Evolutionary conservation across 2,797 vertebrate species (phyloP).

Genomic region (Eulemur coronatus): DNA sequence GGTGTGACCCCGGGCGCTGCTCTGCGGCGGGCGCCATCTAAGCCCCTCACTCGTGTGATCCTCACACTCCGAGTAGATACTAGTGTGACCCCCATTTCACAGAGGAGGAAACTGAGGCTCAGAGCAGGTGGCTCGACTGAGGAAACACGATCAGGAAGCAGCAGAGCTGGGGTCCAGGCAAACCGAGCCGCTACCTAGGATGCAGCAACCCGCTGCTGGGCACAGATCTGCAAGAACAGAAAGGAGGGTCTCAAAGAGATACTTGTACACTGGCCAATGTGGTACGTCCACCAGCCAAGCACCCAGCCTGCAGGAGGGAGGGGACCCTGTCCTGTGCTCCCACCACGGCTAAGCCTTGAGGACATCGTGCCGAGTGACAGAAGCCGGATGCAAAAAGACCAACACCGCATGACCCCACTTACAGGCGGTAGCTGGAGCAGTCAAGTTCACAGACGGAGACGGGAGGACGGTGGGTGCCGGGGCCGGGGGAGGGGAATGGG

Average conservation of each 20-base stretch:
- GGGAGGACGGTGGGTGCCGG: accelerated
- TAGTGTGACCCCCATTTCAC: background rate
- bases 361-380: background rate
- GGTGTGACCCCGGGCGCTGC: accelerated
- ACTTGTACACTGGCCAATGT: accelerated
- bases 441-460: background rate
- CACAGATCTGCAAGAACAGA: accelerated
- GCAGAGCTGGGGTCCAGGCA: background rate
- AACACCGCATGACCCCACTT: accelerated
- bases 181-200: accelerated
- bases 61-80: background rate
- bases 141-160: background rate
- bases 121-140: accelerated
- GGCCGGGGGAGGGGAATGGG: accelerated
- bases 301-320: background rate
- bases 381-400: background rate
- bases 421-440: background rate
- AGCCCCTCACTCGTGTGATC: accelerated
- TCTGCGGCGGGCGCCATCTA: accelerated
- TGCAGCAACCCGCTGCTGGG: background rate
- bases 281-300: accelerated
- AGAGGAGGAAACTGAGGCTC: background rate
- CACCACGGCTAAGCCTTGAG: background rate
- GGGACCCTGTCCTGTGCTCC: background rate
- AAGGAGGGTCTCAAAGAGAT: background rate